These are phyloP conservation scores for Circaetus gallicus DNA, from an alignment of 2,113 vertebrate genomes.

Conservation along the genomic window DNA sequence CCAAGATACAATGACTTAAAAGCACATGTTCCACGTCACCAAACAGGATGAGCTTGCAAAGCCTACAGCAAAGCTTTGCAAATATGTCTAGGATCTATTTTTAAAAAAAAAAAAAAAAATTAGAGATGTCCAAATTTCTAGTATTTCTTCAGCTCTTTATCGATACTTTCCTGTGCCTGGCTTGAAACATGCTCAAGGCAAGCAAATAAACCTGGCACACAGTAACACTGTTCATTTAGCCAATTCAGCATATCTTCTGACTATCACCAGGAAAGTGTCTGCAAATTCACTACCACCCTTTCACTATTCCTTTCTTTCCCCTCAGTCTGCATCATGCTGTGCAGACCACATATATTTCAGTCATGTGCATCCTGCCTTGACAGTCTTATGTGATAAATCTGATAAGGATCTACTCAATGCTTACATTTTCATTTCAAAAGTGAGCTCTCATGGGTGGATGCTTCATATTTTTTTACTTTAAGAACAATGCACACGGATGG, in stretches of 20 bases:
- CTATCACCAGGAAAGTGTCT: background rate
- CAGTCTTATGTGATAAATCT: background rate
- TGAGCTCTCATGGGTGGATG: background rate
- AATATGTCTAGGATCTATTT: background rate
- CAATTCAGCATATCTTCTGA: background rate
- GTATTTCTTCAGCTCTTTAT: background rate
- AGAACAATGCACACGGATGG: background rate
- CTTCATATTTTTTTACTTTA: background rate
- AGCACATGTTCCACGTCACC: background rate
- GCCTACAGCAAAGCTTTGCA: background rate
- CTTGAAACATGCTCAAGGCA: background rate
- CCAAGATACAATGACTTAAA: background rate
- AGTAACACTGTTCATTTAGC: background rate
- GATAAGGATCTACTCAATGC: background rate
- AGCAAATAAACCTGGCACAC: background rate
- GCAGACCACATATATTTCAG: background rate
- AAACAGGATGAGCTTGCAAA: background rate
- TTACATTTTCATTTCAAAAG: background rate
- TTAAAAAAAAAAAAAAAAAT: background rate
- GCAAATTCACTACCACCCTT: background rate
- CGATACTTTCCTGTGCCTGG: background rate
- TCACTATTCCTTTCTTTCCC: background rate
- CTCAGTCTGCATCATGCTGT: background rate
- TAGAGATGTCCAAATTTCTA: background rate
- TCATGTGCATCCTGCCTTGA: background rate